These are phyloP conservation scores for Nomada fucata DNA, from an alignment of 2,888 invertebrate species.

Conservation along the genomic window DNA sequence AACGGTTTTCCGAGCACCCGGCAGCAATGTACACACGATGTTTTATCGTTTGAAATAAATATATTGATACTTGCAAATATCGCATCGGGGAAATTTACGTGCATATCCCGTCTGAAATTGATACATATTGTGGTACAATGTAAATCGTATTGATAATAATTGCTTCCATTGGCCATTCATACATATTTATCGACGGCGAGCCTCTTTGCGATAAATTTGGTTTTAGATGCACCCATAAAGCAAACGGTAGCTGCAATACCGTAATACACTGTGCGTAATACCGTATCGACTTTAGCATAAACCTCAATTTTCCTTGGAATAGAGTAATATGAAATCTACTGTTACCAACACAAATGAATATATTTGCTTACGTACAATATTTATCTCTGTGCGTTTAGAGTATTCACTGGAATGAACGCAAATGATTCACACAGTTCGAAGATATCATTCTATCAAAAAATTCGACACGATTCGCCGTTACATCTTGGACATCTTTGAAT, in stretches of 20 bases:
- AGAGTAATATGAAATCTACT: conserved; percentile 32
- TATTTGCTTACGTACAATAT: neutral
- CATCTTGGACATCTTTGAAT: conserved; percentile 9
- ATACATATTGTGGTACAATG: conserved; percentile 20
- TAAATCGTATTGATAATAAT: conserved; percentile 47
- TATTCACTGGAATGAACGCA: too few species aligned
- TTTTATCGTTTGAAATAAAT: too few species aligned
- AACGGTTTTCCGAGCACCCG: too few species aligned
- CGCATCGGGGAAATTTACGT: conserved; percentile 1
- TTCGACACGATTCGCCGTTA: conserved; percentile 16
- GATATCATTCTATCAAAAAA: conserved; percentile 13
- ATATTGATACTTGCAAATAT: neutral
- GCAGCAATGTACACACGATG: too few species aligned
- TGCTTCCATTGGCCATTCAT: conserved; percentile 28
- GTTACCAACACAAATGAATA: conserved; percentile 22
- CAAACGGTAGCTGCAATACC: conserved; percentile 6
- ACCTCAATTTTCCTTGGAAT: conserved; percentile 61
- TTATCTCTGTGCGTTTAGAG: too few species aligned
- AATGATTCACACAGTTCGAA: too few species aligned
- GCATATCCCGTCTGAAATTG: conserved; percentile 19
- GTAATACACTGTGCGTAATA: conserved; percentile 14
- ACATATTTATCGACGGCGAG: conserved; percentile 20
- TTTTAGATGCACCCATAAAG: conserved; percentile 36
- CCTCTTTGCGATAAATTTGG: conserved; percentile 27
- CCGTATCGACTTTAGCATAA: conserved; percentile 51